Evolutionary conservation across 2,888 invertebrate genomes (phyloP).

Genomic region (Salticus scenicus): DNA sequence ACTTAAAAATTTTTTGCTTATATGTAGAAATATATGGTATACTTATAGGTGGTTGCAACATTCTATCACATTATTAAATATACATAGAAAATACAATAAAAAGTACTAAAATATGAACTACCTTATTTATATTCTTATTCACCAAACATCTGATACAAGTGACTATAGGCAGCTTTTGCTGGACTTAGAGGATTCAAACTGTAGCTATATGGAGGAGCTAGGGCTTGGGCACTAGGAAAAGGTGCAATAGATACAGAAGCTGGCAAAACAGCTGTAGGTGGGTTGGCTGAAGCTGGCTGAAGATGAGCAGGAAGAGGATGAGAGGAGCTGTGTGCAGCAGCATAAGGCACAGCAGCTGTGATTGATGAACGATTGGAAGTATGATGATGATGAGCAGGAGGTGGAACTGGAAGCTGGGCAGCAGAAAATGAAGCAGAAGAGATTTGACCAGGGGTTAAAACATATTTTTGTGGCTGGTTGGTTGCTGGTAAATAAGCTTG

Average conservation of each 20-base stretch:
- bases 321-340: conserved; percentile 79
- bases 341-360: conserved; percentile 76
- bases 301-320: conserved; percentile 89
- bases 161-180: conserved; percentile 82
- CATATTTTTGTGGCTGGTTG: conserved; percentile 74
- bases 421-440: conserved; percentile 77
- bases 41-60: too few species aligned
- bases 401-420: conserved; percentile 79
- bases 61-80: too few species aligned
- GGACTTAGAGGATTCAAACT: conserved; percentile 84
- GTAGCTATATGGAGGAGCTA: conserved; percentile 78
- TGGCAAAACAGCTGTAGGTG: conserved; percentile 68
- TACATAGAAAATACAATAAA: too few species aligned
- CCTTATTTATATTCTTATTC: background rate
- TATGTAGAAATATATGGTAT: too few species aligned
- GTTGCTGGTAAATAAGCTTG: conserved; percentile 71
- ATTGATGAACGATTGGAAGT: conserved; percentile 79
- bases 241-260: conserved; percentile 67
- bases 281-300: conserved; percentile 77
- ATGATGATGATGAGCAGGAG: conserved; percentile 87
- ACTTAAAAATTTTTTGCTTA: too few species aligned
- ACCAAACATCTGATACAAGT: conserved; percentile 82
- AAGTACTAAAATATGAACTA: too few species aligned
- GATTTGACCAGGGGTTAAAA: conserved; percentile 76
- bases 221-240: conserved; percentile 82